Conservation (phyloP, 2,888 invertebrate genomes). For the Cerceris rybyensis region DNA sequence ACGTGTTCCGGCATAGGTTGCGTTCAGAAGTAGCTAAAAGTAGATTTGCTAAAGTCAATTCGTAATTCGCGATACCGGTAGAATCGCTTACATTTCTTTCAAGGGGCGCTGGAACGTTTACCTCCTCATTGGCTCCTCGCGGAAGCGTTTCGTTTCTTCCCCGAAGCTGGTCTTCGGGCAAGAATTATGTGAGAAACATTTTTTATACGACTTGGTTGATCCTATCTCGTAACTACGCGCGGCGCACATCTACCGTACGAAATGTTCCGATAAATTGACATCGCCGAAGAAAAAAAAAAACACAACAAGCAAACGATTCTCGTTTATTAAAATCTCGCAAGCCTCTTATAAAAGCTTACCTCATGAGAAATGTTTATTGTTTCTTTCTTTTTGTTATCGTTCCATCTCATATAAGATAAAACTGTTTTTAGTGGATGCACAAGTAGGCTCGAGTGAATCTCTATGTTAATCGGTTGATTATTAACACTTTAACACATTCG, state of each 20-base stretch:
- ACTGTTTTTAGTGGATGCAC: no score
- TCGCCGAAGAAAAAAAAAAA: neutral
- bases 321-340: slow-evolving; percentile 23
- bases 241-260: slow-evolving; percentile 6
- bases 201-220: slow-evolving; percentile 47
- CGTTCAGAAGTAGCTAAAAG: neutral
- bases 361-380: neutral
- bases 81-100: slow-evolving; percentile 38
- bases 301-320: neutral
- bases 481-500: no score
- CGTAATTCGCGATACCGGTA: slow-evolving; percentile 14
- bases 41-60: slow-evolving; percentile 25
- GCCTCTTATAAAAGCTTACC: neutral
- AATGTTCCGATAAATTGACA: neutral
- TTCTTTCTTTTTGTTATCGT: neutral
- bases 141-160: slow-evolving; percentile 35
- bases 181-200: slow-evolving; percentile 30
- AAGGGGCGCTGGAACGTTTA: slow-evolving; percentile 57
- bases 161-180: slow-evolving; percentile 60
- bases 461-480: no score
- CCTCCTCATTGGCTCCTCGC: slow-evolving; percentile 23
- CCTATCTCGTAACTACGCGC: slow-evolving; percentile 10
- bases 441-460: no score
- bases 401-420: neutral
- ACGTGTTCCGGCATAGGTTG: neutral